Evolutionary conservation across 2,113 vertebrate genomes (phyloP), one percentile per base, ranked within the genome.

Genomic region (Leptodactylus fuscus): DNA sequence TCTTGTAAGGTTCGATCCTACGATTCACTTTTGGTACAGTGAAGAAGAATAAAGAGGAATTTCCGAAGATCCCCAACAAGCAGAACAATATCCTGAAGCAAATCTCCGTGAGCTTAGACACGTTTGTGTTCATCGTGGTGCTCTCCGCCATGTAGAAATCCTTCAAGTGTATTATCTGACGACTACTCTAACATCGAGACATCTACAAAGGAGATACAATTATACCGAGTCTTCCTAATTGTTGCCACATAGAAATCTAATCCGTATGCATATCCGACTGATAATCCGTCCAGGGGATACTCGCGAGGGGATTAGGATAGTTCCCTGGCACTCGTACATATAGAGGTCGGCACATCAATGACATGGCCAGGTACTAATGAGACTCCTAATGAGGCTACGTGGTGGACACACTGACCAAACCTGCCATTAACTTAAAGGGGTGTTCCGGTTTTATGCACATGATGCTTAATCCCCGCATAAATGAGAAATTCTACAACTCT

Each of bases 1-100:
- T 20, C 36, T 94, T 93, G 0, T 88, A 93, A 60, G 92, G 49
- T 75, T 83, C 70, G 1, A 48, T 60, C 32, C 18, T 74, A 8
- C 53, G 44, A 58, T 32, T 53, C 10, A 22, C 29, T 4, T 22
- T 41, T 1, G 82, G 82, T 4, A 83, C 13, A 0, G 82, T 62
- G 36, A 34, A 75, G 29, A 83, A 60, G 13, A 83, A 58, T 29
- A 83, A 34, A 6, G 38, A 11, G 0, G 12, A 46, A 41, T 83
- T 83, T 34, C 82, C 82, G n/a, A 83, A 75, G 27, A 75, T 27
- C 2, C 70, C 82, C 24, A 75, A 27, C 11, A 75, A 32, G 32
- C 81, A 82, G 10, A 82, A 12, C 51, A 82, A 73, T 53, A 38
- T 70, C 24, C 81, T 49, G 24, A 82, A 55, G 48, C 48, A 82